Conservation (phyloP, 2,888 invertebrate genomes). For the Scrobipalpa atriplicella region DNA sequence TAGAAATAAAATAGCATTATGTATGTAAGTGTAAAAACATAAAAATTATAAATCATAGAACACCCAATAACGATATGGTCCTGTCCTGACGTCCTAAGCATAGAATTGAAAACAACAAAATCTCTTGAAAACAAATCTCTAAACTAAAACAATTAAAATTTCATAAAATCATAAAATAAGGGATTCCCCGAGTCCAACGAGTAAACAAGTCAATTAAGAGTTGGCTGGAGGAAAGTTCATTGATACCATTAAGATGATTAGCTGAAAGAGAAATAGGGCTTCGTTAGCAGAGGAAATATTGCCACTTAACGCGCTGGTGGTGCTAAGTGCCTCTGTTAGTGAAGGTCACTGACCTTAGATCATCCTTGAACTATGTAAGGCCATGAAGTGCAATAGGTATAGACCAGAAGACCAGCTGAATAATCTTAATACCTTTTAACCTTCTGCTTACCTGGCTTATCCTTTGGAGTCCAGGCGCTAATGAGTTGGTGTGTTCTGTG, state of each 20-base stretch:
- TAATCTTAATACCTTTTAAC: no score
- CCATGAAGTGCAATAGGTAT: no score
- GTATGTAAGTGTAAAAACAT: no score
- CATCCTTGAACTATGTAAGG: not conserved
- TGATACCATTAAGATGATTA: conserved; percentile 25
- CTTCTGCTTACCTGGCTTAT: no score
- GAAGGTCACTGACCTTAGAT: conserved; percentile 46
- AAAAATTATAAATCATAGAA: no score
- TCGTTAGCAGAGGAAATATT: conserved; percentile 31
- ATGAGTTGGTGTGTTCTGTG: no score
- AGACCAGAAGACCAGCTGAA: no score
- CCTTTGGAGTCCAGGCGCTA: no score
- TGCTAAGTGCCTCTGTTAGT: conserved; percentile 43
- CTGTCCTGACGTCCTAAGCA: not conserved
- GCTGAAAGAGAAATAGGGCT: conserved; percentile 21
- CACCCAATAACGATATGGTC: no score
- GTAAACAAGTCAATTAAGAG: conserved; percentile 31
- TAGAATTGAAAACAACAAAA: not conserved
- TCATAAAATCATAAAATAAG: not conserved
- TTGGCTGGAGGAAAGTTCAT: conserved; percentile 25
- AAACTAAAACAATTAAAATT: not conserved
- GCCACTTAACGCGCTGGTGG: conserved; percentile 29
- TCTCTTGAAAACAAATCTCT: not conserved
- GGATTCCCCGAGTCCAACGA: not conserved
- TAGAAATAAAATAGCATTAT: no score